Evolutionary conservation across 2,113 vertebrate species (phyloP).

Genomic region (Microtus montanus): DNA sequence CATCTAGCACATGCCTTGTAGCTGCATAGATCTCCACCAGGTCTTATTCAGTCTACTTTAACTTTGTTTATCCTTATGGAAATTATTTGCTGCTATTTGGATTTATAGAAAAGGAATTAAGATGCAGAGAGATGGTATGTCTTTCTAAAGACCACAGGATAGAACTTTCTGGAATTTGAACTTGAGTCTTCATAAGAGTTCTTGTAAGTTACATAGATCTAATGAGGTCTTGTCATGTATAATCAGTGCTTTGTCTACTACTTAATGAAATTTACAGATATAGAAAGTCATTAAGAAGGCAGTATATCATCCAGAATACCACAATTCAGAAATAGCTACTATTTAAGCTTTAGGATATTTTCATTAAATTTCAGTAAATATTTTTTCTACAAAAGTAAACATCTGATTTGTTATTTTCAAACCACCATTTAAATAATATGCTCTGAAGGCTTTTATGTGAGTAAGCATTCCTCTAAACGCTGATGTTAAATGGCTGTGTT

Average conservation of each 20-base stretch:
- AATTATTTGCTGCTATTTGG: neutral
- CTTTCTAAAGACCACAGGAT: neutral
- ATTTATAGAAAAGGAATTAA: constrained; percentile 37
- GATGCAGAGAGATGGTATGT: neutral
- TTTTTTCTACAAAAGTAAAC: constrained; percentile 28
- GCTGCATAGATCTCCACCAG: neutral
- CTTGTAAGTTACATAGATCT: constrained; percentile 8
- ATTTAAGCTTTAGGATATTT: constrained; percentile 46
- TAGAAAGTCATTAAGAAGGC: constrained; percentile 8
- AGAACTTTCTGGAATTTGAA: constrained; percentile 48
- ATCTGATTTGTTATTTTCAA: constrained; percentile 38
- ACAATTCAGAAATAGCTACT: constrained; percentile 7
- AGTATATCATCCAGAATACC: neutral
- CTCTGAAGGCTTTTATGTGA: neutral
- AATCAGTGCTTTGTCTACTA: neutral
- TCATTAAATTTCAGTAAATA: neutral
- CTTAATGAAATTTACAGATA: constrained; percentile 11
- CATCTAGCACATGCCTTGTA: neutral
- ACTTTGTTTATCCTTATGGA: neutral
- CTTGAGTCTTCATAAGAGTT: constrained; percentile 29
- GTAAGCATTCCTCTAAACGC: neutral
- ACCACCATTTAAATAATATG: neutral
- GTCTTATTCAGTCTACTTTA: neutral
- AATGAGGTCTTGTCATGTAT: neutral
- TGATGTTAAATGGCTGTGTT: constrained; percentile 33